phyloP scores from a whole-genome alignment of 2,113 vertebrate species.

The Marmota monax region DNA sequence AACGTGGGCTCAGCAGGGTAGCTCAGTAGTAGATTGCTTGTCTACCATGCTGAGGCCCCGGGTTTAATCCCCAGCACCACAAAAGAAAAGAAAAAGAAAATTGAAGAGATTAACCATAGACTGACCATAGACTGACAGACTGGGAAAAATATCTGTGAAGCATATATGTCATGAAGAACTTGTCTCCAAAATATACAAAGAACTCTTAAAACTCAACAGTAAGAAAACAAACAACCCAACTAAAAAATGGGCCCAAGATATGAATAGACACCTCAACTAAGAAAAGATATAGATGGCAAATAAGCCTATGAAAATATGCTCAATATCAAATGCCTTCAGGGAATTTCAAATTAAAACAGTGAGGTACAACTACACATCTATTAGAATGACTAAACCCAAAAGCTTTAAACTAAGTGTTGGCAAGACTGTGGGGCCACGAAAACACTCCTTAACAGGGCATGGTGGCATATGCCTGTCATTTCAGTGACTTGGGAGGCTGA shows the following conservation, averaged over 20 bases:
- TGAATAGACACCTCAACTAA: not conserved
- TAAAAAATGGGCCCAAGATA: not conserved
- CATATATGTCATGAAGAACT: not conserved
- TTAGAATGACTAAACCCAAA: not conserved
- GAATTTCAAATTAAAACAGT: not conserved
- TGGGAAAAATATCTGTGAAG: not conserved
- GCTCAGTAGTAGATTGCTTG: not conserved
- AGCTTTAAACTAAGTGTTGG: not conserved
- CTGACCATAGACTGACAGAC: not conserved
- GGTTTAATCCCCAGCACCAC: not conserved
- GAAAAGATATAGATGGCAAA: not conserved
- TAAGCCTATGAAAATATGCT: not conserved
- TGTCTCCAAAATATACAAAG: not conserved
- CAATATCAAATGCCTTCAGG: not conserved
- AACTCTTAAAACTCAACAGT: constrained; percentile 10
- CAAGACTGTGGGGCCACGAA: not conserved
- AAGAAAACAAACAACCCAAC: not conserved
- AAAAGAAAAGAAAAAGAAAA: not conserved
- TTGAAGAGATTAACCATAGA: not conserved
- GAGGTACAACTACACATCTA: not conserved
- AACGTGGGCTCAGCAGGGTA: not conserved
- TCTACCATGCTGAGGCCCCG: too few species aligned
- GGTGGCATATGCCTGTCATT: too few species aligned
- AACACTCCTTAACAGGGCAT: too few species aligned
- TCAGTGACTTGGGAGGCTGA: too few species aligned